Evolutionary conservation across 1,140 invertebrate species (phyloP).

Genomic region (Drosophila busckii): DNA sequence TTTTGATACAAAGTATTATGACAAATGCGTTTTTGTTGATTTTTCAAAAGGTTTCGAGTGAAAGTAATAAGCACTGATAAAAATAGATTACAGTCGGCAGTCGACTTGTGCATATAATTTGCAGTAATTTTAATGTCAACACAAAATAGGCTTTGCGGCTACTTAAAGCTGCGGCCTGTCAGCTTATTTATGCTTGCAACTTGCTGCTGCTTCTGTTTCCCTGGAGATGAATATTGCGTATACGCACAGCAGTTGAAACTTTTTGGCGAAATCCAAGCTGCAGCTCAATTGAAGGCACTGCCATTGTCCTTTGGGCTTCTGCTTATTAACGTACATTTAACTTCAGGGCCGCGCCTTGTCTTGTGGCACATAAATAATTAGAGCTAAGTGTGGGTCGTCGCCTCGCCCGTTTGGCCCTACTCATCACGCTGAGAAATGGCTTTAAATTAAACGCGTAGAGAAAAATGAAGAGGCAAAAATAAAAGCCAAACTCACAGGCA

Average conservation of each 20-base stretch:
- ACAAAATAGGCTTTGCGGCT: too few species aligned
- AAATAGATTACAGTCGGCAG: too few species aligned
- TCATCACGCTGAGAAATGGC: slow-evolving; percentile 60
- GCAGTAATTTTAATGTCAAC: too few species aligned
- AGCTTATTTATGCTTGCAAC: slow-evolving; percentile 7
- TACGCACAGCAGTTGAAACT: slow-evolving; percentile 4
- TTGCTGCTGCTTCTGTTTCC: slow-evolving; percentile 3
- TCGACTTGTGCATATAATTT: too few species aligned
- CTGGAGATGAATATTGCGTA: slow-evolving; percentile 10
- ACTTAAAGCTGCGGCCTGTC: too few species aligned
- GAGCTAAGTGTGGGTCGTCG: slow-evolving; percentile 51
- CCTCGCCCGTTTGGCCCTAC: slow-evolving; percentile 15
- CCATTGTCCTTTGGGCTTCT: slow-evolving; percentile 38
- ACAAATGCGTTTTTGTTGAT: too few species aligned
- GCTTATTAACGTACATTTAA: slow-evolving; percentile 71
- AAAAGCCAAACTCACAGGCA: too few species aligned
- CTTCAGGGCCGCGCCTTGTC: slow-evolving; percentile 37
- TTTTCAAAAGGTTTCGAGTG: slow-evolving; percentile 4
- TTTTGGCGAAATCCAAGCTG: slow-evolving; percentile 2
- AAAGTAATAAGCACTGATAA: too few species aligned
- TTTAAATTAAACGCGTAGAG: slow-evolving; percentile 41
- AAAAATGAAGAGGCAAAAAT: background rate
- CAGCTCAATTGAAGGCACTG: slow-evolving; percentile 40
- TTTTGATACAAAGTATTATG: slow-evolving; percentile 26
- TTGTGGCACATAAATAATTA: slow-evolving; percentile 58